Percentiles rank a stretch among this genome's conserved stretches.
Evolutionary conservation across 1,140 invertebrate genomes (phyloP).

Genomic region (Brachionus sp.): DNA sequence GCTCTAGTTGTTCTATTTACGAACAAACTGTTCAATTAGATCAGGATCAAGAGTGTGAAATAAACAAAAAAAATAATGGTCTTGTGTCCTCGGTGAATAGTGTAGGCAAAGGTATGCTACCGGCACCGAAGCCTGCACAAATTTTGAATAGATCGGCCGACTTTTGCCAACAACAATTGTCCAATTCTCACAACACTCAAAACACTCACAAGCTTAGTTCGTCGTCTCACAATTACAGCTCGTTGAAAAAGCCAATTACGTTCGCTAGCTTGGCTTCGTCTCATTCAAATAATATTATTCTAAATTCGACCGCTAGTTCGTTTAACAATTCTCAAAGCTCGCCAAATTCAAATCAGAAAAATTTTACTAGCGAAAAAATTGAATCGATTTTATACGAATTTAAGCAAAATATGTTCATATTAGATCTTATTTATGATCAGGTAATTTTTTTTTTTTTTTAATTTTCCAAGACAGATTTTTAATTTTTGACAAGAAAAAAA

Average conservation of each 20-base stretch:
- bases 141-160: background rate
- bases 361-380: background rate
- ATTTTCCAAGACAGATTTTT: too few relatives aligned
- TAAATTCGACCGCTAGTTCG: background rate
- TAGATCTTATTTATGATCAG: constrained; percentile 38
- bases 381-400: constrained; percentile 43
- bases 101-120: background rate
- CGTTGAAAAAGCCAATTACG: constrained; percentile 33
- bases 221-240: background rate
- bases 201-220: background rate
- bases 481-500: too few relatives aligned
- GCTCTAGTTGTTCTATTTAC: constrained; percentile 17
- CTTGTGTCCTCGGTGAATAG: background rate
- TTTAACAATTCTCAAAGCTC: background rate
- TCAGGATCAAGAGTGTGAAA: background rate
- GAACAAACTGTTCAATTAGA: background rate
- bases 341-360: background rate
- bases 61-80: background rate
- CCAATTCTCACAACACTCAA: background rate
- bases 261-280: constrained; percentile 28
- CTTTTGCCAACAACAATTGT: background rate
- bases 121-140: background rate
- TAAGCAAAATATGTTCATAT: constrained; percentile 40
- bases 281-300: background rate
- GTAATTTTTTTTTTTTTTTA: background rate